These are phyloP conservation scores for Erebia ligea DNA, from an alignment of 2,888 invertebrate genomes.

Conservation along the genomic window DNA sequence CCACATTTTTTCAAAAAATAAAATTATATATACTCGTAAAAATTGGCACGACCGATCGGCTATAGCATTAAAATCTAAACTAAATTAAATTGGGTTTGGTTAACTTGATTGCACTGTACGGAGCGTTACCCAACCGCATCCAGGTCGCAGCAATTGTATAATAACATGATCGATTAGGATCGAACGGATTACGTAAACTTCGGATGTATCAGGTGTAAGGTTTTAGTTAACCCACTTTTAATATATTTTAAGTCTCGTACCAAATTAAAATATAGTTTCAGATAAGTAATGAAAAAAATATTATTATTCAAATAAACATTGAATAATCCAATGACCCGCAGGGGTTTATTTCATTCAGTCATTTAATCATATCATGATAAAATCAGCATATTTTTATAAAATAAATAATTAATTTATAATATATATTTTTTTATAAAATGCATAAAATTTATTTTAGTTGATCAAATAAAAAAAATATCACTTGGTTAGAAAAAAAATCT, in stretches of 20 bases:
- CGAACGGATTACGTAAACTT: slow-evolving; percentile 36
- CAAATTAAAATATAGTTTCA: not conserved
- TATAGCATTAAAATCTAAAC: slow-evolving; percentile 33
- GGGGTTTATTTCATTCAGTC: too few relatives aligned
- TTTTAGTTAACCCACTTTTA: slow-evolving; percentile 29
- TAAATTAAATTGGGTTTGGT: slow-evolving; percentile 33
- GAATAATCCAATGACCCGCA: too few relatives aligned
- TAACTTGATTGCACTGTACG: slow-evolving; percentile 34
- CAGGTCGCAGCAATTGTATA: slow-evolving; percentile 45
- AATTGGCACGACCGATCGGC: slow-evolving; percentile 32
- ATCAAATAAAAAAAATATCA: too few relatives aligned
- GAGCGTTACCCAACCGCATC: slow-evolving; percentile 44
- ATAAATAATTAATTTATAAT: too few relatives aligned
- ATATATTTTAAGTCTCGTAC: slow-evolving; percentile 6
- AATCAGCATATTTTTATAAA: too few relatives aligned
- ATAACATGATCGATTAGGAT: slow-evolving; percentile 42
- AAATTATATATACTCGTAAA: not conserved
- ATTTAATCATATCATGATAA: too few relatives aligned
- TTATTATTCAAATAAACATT: too few relatives aligned
- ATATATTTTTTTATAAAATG: too few relatives aligned
- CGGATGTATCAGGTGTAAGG: slow-evolving; percentile 31
- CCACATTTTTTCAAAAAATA: slow-evolving; percentile 35
- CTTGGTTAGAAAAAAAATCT: not conserved
- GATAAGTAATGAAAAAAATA: not conserved
- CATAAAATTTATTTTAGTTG: too few relatives aligned